Base-by-base conservation (phyloP, 1,140 invertebrate genomes). In the Pseudomyrmex pallidus region DNA sequence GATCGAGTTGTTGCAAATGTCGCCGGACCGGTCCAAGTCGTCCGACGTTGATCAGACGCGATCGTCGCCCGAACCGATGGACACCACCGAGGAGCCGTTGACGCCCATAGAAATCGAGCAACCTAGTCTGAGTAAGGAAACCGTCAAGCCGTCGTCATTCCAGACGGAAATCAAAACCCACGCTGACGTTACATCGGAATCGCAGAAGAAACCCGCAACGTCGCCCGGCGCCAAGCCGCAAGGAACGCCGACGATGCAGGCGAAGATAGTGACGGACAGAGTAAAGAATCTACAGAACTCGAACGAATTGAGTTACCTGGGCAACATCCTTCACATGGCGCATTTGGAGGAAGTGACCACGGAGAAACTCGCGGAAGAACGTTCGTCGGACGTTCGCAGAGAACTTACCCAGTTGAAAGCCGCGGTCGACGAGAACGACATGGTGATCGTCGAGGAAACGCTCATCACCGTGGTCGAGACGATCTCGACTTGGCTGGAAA, bases 401-500 rank as follows among this genome's bases (percentile, higher is more conserved):
- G 94, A 96, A 89, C 90, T 98, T 17, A 91, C 94, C 44, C 93
- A 95, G 25, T 91, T 98, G n/a, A 95, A 95, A 87, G 92, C 94
- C 80, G 96, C 97, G 25, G 93, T 97, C 2, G 92, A 95, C 64
- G 95, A 93, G 46, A 95, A 96, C n/a, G 96, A 98, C 91, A 93
- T 93, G 8, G 91, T 94, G 1, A 88, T 95, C 2, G 95, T 96
- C 59, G 96, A 97, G 92, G 96, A 96, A 88, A 96, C 95, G 62
- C 94, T 97, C 7, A 95, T 97, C 10, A 96, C 96, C 17, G 96
- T 97, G 1, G 96, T 98, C 44, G 96, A 97, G 91, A 97, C 96
- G 0, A 96, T 98, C 7, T 97, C 96, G 0, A 96, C 96, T 22
- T 98, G 97, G 97, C 90, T 98, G 54, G 97, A 98, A 94, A 97